These are phyloP conservation scores for Caenorhabditis brenneri DNA, from an alignment of 1,140 invertebrate genomes.

Conservation along the genomic window DNA sequence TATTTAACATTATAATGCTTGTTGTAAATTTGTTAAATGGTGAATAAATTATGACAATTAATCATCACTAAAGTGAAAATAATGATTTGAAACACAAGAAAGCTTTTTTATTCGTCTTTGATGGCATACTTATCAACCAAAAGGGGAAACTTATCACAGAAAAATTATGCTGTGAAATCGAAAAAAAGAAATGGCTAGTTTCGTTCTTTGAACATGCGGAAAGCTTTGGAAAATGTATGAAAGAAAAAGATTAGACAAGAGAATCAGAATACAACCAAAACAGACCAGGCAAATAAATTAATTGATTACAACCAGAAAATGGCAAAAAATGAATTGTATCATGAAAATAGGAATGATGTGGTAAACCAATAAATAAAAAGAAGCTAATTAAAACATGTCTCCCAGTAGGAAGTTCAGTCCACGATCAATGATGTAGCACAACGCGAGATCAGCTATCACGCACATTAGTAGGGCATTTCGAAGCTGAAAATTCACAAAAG, in stretches of 20 bases:
- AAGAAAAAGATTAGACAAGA: not conserved
- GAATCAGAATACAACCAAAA: not conserved
- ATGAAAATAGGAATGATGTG: not conserved
- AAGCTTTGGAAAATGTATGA: not conserved
- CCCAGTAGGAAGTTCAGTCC: constrained; percentile 72
- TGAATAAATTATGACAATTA: not conserved
- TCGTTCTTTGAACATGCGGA: not conserved
- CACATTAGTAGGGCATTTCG: constrained; percentile 71
- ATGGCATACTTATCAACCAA: not conserved
- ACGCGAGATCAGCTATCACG: constrained; percentile 71
- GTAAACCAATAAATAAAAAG: not conserved
- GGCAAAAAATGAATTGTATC: not conserved
- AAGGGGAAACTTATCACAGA: not conserved
- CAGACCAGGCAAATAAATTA: not conserved
- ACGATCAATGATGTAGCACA: constrained; percentile 72
- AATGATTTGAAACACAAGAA: too few relatives aligned
- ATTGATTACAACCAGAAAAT: not conserved
- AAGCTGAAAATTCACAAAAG: constrained; percentile 71
- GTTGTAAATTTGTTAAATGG: not conserved
- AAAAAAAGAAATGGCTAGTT: not conserved
- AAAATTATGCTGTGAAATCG: constrained; percentile 3
- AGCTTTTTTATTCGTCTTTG: too few relatives aligned
- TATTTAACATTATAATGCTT: not conserved
- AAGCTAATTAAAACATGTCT: constrained; percentile 54
- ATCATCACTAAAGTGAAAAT: too few relatives aligned